Percentiles rank a stretch among this genome's conserved stretches.
These are phyloP conservation scores for Bos taurus DNA, from an alignment of 2,113 vertebrate species.

Conservation along the genomic window DNA sequence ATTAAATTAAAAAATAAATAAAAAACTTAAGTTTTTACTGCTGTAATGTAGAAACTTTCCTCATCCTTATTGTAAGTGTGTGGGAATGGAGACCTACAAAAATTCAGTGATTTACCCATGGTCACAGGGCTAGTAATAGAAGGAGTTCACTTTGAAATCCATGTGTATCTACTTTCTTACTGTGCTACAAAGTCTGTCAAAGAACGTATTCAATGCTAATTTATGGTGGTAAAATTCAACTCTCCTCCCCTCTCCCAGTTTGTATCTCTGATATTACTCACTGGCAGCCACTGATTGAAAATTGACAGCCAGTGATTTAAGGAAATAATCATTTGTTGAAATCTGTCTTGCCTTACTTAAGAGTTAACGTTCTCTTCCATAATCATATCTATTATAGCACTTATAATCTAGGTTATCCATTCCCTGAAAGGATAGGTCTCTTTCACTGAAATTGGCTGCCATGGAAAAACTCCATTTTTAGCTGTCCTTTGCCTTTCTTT, in stretches of 20 bases:
- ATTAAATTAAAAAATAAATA: too few species aligned
- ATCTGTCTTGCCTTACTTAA: background rate
- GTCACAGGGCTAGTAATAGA: background rate
- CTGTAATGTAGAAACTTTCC: background rate
- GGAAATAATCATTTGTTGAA: constrained; percentile 10
- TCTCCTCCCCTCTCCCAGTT: background rate
- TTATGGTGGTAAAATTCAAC: background rate
- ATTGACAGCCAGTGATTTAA: background rate
- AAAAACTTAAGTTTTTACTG: background rate
- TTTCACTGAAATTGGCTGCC: constrained; percentile 5
- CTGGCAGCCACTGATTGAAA: constrained; percentile 2
- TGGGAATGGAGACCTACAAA: background rate
- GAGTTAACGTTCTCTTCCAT: background rate
- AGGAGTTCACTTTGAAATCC: background rate
- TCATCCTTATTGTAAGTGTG: constrained; percentile 9
- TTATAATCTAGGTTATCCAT: background rate
- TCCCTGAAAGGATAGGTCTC: background rate
- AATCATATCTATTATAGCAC: background rate
- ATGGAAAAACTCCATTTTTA: background rate
- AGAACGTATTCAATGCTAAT: background rate
- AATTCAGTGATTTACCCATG: background rate
- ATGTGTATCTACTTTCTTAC: background rate
- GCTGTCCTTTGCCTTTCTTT: background rate
- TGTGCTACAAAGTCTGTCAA: background rate
- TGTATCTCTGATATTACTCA: background rate